phyloP scores from a whole-genome alignment of 2,888 invertebrate species.

The Tetanocera ferruginea region DNA sequence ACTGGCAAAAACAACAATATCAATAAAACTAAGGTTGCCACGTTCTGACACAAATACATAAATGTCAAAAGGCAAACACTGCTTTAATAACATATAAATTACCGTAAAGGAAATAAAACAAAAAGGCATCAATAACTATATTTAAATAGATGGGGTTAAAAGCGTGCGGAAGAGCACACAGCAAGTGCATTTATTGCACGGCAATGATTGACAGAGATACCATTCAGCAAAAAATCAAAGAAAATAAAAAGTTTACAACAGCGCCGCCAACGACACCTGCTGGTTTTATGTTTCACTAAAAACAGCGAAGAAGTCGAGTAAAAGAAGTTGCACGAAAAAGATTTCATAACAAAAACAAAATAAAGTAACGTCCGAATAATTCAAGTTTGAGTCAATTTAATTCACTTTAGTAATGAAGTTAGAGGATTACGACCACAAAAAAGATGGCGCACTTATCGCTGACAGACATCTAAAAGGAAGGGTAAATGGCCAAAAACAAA shows the following conservation, averaged over 20 bases:
- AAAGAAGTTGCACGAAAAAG: neutral
- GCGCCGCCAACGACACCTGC: slow-evolving; percentile 15
- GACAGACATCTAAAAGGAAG: slow-evolving; percentile 28
- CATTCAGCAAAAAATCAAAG: neutral
- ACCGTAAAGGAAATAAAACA: neutral
- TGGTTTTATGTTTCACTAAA: neutral
- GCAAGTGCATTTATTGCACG: neutral
- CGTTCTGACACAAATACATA: neutral
- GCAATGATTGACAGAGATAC: neutral
- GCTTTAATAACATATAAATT: slow-evolving; percentile 35
- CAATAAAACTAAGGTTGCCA: neutral
- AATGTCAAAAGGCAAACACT: neutral
- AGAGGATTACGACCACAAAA: neutral
- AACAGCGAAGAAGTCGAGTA: neutral
- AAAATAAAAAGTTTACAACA: neutral
- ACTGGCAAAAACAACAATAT: neutral
- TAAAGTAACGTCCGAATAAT: slow-evolving; percentile 2
- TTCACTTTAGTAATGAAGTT: slow-evolving; percentile 38
- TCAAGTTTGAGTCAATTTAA: slow-evolving; percentile 30
- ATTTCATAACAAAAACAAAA: neutral
- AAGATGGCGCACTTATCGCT: slow-evolving; percentile 27
- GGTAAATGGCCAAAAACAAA: slow-evolving; percentile 2
- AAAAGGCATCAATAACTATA: slow-evolving; percentile 58
- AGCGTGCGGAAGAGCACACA: slow-evolving; percentile 24
- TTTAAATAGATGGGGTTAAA: slow-evolving; percentile 60